Conservation (phyloP, 2,797 vertebrate genomes). For the Bradypus variegatus region DNA sequence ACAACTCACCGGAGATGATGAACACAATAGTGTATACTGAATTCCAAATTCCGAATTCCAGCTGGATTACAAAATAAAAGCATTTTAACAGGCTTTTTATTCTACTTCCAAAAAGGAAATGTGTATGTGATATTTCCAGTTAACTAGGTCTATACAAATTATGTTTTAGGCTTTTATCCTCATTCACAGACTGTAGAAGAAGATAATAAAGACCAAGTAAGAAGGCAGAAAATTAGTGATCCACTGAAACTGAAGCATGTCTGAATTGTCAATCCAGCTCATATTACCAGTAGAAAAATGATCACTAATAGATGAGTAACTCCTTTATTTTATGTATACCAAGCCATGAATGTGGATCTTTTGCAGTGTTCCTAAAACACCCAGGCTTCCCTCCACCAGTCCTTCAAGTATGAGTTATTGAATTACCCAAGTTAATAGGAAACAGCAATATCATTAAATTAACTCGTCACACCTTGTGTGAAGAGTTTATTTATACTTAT, state of each 20-base stretch:
- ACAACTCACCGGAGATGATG: background rate
- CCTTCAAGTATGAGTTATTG: background rate
- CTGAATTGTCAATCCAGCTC: background rate
- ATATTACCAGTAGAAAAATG: background rate
- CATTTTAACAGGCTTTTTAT: background rate
- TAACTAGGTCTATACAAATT: background rate
- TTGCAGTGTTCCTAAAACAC: background rate
- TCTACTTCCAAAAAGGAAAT: background rate
- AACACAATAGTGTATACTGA: background rate
- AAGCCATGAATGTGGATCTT: background rate
- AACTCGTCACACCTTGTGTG: background rate
- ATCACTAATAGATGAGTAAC: background rate
- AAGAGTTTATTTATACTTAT: background rate
- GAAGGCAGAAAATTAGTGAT: background rate
- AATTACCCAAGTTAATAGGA: background rate
- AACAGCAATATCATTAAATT: background rate
- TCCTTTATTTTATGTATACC: background rate
- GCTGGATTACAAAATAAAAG: background rate
- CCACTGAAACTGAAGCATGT: fast-evolving
- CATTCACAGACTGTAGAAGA: background rate
- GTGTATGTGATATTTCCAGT: background rate
- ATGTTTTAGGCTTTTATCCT: background rate
- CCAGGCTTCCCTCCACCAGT: background rate
- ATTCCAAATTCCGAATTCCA: background rate
- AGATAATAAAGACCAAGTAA: background rate